A percentile compares a stretch with the other conserved stretches of the same genome.
Evolutionary conservation across 35 echinoderm and acorn worm species (phyloP).

Genomic region (Anneissia japonica): DNA sequence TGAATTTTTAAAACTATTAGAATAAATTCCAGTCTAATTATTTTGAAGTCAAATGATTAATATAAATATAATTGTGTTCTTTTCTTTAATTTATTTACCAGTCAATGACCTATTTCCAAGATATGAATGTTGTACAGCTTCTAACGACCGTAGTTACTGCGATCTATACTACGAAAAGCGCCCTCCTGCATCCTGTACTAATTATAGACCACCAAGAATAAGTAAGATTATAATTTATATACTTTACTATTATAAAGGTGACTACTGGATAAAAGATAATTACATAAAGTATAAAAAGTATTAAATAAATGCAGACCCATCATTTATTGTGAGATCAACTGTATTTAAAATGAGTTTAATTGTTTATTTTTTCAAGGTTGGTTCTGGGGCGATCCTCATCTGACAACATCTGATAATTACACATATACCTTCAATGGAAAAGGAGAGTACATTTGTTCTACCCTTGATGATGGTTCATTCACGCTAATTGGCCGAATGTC

Average conservation of each 20-base stretch:
- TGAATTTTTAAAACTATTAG: too few relatives aligned
- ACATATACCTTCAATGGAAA: constrained; percentile 70
- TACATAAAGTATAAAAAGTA: too few relatives aligned
- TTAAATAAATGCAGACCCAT: too few relatives aligned
- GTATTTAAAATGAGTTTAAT: background rate
- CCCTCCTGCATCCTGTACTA: constrained; percentile 1
- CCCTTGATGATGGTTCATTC: background rate
- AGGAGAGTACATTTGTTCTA: constrained; percentile 35
- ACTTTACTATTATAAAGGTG: too few relatives aligned
- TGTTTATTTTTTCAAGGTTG: constrained; percentile 27
- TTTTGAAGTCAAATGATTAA: too few relatives aligned
- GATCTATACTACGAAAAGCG: constrained; percentile 31
- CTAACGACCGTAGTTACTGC: constrained; percentile 8
- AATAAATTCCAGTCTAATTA: too few relatives aligned
- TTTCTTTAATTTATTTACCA: background rate
- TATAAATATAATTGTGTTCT: too few relatives aligned
- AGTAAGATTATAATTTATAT: too few relatives aligned
- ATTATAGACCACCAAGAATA: constrained; percentile 9
- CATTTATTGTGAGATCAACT: too few relatives aligned
- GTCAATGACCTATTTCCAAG: constrained; percentile 35
- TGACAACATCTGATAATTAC: constrained; percentile 55
- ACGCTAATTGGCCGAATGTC: background rate
- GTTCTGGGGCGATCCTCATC: constrained; percentile 71
- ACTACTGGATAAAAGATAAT: too few relatives aligned
- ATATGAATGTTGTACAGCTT: constrained; percentile 32